These are phyloP conservation scores for Drosophila novamexicana DNA, from an alignment of 1,140 invertebrate genomes.

Conservation along the genomic window DNA sequence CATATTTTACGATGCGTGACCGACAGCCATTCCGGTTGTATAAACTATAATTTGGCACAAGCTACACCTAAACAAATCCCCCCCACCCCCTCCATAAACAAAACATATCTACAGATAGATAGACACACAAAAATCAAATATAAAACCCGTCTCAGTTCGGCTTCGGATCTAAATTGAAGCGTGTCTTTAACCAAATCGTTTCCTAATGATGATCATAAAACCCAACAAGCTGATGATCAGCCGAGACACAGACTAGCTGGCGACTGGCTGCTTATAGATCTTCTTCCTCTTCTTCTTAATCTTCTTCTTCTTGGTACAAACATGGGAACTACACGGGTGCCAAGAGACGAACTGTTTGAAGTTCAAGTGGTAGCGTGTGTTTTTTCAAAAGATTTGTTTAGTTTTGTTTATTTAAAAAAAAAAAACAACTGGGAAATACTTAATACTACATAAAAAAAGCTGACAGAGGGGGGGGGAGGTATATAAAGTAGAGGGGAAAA, in stretches of 20 bases:
- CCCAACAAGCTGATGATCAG: conserved; percentile 46
- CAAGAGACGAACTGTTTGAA: conserved; percentile 34
- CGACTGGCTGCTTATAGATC: not conserved
- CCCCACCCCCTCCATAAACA: not conserved
- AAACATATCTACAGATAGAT: not conserved
- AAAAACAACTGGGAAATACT: not conserved
- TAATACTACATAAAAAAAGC: not conserved
- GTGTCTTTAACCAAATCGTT: conserved; percentile 63
- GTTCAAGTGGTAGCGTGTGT: conserved; percentile 25
- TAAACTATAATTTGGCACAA: conserved; percentile 60
- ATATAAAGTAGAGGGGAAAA: not conserved
- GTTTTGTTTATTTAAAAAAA: not conserved
- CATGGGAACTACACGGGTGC: conserved; percentile 9
- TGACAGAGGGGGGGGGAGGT: not conserved
- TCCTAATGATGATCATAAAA: conserved; percentile 59
- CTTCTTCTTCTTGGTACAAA: conserved; percentile 15
- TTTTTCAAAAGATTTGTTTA: conserved; percentile 13
- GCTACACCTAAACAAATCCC: conserved; percentile 16
- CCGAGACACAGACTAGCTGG: conserved; percentile 21
- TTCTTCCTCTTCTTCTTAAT: too few species aligned
- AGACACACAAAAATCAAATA: not conserved
- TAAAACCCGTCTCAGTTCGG: conserved; percentile 47
- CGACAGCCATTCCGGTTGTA: conserved; percentile 47
- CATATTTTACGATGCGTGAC: conserved; percentile 67
- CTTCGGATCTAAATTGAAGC: conserved; percentile 40